Evolutionary conservation across 1,140 invertebrate species (phyloP), one percentile per base, ranked within the genome.

Genomic region (Macrocentrus cingulum): DNA sequence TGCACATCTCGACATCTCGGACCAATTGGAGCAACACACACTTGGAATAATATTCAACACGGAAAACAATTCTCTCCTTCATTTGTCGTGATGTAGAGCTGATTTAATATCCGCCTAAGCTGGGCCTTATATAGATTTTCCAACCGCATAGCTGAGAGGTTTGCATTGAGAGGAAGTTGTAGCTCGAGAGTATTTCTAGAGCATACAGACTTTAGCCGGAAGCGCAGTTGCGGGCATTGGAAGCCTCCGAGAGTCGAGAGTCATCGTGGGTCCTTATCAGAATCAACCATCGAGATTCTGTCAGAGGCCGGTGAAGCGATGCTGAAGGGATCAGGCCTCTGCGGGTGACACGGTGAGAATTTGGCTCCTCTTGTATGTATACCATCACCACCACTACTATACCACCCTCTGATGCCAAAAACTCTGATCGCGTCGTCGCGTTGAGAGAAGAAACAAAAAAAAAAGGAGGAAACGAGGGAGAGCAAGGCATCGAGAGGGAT

Each of bases 401-500:
- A 44, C 41, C n/a, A n/a, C 9, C 15, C 23, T 15, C 25, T 6
- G 2, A 9, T 9, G 29, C 29, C 46, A 22, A 34, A 58, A 58
- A 51, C 13, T 51, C 13, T 34, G 50, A 53, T 25, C 23, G 19
- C 29, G 15, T 29, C n/a, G 15, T 22, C 25, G 11, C 29, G 48
- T 11, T n/a, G 20, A 49, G 20, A 22, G 15, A 48, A 56, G 29
- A 36, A 56, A 56, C 22, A 45, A 44, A 36, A 52, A 37, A 56
- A 18, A 54, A 59, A n/a, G 22, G 20, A 55, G 32, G 13, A 45
- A 60, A 56, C 29, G 29, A 66, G 64, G 62, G 65, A 66, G 66
- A 68, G 63, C 65, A 65, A 60, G 9, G 22, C 60, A 66, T 42
- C 51, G 32, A 46, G n/a, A n/a, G 44, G 51, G 44, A 54, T 50